phyloP scores from a whole-genome alignment of 2,797 vertebrate species.

The Fistularia commersonii region DNA sequence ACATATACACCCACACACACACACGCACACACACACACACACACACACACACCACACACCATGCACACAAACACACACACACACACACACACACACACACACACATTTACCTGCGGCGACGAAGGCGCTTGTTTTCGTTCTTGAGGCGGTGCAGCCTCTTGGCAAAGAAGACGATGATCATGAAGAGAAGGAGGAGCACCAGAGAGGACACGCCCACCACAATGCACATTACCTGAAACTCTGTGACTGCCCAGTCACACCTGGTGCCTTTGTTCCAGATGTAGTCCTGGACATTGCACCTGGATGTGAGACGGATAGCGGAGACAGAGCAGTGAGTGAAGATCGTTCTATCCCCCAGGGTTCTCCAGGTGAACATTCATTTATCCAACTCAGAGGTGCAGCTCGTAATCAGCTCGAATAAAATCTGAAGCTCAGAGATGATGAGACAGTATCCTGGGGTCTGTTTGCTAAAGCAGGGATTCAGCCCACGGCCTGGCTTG shows the following conservation, averaged over 20 bases:
- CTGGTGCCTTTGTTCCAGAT: constrained; percentile 96
- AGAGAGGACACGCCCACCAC: constrained; percentile 84
- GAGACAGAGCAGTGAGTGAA: no score
- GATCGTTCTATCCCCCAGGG: no score
- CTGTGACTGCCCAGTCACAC: constrained; percentile 92
- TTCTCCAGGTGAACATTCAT: no score
- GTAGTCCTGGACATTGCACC: constrained; percentile 87
- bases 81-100: not conserved
- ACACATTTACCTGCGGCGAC: constrained; percentile 83
- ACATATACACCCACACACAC: no score
- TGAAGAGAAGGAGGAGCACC: constrained; percentile 89
- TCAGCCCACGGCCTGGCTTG: constrained; percentile 34
- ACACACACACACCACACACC: no score
- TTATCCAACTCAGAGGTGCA: constrained; percentile 9
- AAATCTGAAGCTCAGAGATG: constrained; percentile 26
- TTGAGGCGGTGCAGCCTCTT: constrained; percentile 94
- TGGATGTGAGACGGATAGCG: constrained; percentile 13
- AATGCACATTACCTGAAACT: constrained; percentile 95
- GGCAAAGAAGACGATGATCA: constrained; percentile 96
- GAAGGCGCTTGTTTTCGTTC: constrained; percentile 90
- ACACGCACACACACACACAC: constrained; percentile 1
- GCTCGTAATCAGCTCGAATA: constrained; percentile 1
- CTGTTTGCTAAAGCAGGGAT: constrained; percentile 51
- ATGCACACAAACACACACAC: no score
- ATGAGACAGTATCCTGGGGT: constrained; percentile 42